Evolutionary conservation across 1,140 invertebrate genomes (phyloP), one percentile per base, ranked within the genome.

Genomic region (Caenorhabditis briggsae): DNA sequence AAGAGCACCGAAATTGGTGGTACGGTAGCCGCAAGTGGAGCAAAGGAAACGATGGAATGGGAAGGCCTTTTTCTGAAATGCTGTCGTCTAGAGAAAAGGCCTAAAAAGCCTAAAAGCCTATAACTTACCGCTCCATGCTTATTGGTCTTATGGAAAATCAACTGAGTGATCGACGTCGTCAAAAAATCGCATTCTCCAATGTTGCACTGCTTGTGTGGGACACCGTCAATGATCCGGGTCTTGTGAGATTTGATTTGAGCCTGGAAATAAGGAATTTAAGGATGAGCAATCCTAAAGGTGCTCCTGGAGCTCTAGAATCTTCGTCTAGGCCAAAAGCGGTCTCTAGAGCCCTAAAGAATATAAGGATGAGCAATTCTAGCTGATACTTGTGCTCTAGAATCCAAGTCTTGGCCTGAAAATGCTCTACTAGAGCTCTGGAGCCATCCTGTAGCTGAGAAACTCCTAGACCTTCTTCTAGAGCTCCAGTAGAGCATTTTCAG

Each of bases 181-280:
- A 20, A 20, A 20, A 78, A 78, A 5, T 78, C 46, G 46, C 70
- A 78, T 2, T 78, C 33, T 53, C 46, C 70, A 50, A 78, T n/a
- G 46, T 78, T 78, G 20, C 70, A 78, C 18, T 50, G n/a, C 2
- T 50, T 78, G n/a, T 50, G 23, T 5, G 14, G 11, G 7, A 78
- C 70, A 25, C 23, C 20, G 41, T 78, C 70, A 7, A 53, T 7
- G 11, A 8, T 3, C 9, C 48, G 46, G 50, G 25, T 50, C 12
- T 14, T 78, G 33, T 50, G n/a, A 7, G 70, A 53, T 53, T 53
- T 78, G 3, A 78, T 50, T 53, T 78, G 70, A 9, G 70, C 70
- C 70, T 78, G 70, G 11, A 78, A 78, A 12, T 0, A 46, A 18
- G 2, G 14, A 11, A 61, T 25, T n/a, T n/a, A 25, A n/a, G 23